These are phyloP conservation scores for Habropoda laboriosa DNA, from an alignment of 1,140 invertebrate genomes.

Conservation along the genomic window DNA sequence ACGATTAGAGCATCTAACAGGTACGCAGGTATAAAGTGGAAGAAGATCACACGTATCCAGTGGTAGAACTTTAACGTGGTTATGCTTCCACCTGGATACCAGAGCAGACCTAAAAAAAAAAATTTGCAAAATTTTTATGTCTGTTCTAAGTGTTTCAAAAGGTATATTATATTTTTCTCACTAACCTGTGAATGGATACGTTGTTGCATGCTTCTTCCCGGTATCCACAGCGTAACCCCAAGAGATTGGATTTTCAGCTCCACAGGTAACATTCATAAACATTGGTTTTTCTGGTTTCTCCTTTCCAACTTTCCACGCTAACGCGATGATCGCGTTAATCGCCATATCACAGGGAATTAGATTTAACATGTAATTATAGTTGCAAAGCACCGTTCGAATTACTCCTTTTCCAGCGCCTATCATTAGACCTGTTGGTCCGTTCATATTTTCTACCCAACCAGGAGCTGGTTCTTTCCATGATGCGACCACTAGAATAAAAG, in stretches of 20 bases:
- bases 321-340: conserved; percentile 85
- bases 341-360: conserved; percentile 87
- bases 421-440: conserved; percentile 93
- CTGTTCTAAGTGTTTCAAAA: background rate
- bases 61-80: conserved; percentile 87
- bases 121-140: conserved; percentile 14
- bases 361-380: conserved; percentile 82
- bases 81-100: conserved; percentile 90
- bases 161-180: background rate
- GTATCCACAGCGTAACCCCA: conserved; percentile 91
- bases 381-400: conserved; percentile 86
- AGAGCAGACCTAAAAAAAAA: conserved; percentile 84
- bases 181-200: conserved; percentile 81
- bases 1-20: conserved; percentile 87
- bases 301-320: conserved; percentile 82
- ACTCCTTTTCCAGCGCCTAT: conserved; percentile 92
- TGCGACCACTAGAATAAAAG: conserved; percentile 83
- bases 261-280: conserved; percentile 84
- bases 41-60: conserved; percentile 86
- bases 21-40: conserved; percentile 92
- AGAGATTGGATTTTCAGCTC: conserved; percentile 84
- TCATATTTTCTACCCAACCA: conserved; percentile 97
- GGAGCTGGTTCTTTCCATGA: conserved; percentile 87
- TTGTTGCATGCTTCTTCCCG: conserved; percentile 81
- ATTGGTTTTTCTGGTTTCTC: conserved; percentile 77